Conservation (phyloP, 2,797 vertebrate genomes). For the Pseudomugil gertrudae region DNA sequence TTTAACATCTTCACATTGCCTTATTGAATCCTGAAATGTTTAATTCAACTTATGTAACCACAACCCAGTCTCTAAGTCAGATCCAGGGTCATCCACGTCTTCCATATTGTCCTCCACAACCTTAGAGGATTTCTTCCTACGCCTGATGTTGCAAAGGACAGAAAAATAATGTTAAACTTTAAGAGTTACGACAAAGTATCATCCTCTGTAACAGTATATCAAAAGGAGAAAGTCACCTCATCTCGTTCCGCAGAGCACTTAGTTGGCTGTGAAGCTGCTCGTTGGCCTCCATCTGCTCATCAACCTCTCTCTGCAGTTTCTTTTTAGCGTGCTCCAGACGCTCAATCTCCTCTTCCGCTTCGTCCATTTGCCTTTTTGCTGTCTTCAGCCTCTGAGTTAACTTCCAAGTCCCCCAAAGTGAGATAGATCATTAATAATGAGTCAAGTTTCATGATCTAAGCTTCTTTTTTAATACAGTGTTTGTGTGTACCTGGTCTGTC, state of each 20-base stretch:
- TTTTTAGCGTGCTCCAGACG: conserved; percentile 91
- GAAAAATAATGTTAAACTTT: not conserved
- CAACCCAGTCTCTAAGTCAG: conserved; percentile 84
- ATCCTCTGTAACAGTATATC: not conserved
- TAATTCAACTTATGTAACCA: not conserved
- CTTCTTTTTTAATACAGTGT: not conserved
- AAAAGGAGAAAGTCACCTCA: conserved; percentile 81
- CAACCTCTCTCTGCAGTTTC: conserved; percentile 95
- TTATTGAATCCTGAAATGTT: conserved; percentile 18
- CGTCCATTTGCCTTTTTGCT: conserved; percentile 94
- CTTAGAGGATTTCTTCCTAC: conserved; percentile 86
- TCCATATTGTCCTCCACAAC: conserved; percentile 75
- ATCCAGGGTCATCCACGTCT: conserved; percentile 82
- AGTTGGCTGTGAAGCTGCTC: conserved; percentile 91
- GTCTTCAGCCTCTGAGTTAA: conserved; percentile 93
- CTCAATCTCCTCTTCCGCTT: conserved; percentile 97
- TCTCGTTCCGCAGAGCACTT: conserved; percentile 84
- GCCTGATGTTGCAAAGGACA: conserved; percentile 73
- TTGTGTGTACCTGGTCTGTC: conserved; percentile 90
- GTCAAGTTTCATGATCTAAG: not conserved
- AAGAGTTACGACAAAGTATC: not conserved
- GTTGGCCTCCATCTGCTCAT: conserved; percentile 92
- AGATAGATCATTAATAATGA: conserved; percentile 14
- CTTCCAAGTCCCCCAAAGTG: conserved; percentile 72
- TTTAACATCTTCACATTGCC: conserved; percentile 38